Evolutionary conservation across 1,140 invertebrate species (phyloP), one percentile per base, ranked within the genome.

Genomic region (Augochlora pura): DNA sequence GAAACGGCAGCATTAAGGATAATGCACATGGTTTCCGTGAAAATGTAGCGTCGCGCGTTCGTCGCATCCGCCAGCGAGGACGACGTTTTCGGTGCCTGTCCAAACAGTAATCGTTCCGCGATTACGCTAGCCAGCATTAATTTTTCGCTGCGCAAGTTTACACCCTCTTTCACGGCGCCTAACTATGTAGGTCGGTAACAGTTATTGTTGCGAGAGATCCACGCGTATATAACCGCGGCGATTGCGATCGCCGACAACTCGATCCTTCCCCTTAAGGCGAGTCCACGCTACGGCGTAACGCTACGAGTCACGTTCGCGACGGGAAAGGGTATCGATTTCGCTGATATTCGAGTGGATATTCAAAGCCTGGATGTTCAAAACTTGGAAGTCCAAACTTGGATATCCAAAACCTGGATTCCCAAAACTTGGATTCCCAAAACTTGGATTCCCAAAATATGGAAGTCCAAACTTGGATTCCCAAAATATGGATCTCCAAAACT

Each of bases 181-280:
- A 71, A 42, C 16, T 71, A 71, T 71, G 54, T 71, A 71, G 52
- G 69, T 71, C 54, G 69, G 69, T 42, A 60, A 71, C 38, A 59
- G 52, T 39, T 42, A 60, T 71, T 60, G 69, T 60, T 71, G 49
- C 65, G 59, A 60, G 54, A 60, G 69, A 60, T 42, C 32, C 16
- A 14, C 49, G 49, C 49, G 49, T 21, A 16, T 52, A 52, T 46
- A 52, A 52, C 49, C 49, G 49, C 21, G 49, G 52, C 4, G 54
- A 60, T 71, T 32, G 57, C 23, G 39, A 71, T 71, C 69, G n/a
- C 18, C 25, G 32, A 25, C 38, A 21, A 3, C n/a, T 59, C 27
- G 27, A 52, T 52, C 49, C 49, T 52, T 32, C 18, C 42, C 23
- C 23, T 25, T 21, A 52, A 18, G 21, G 57, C n/a, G 57, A 25